phyloP scores from a whole-genome alignment of 1,140 invertebrate genomes.

The Habropoda laboriosa region DNA sequence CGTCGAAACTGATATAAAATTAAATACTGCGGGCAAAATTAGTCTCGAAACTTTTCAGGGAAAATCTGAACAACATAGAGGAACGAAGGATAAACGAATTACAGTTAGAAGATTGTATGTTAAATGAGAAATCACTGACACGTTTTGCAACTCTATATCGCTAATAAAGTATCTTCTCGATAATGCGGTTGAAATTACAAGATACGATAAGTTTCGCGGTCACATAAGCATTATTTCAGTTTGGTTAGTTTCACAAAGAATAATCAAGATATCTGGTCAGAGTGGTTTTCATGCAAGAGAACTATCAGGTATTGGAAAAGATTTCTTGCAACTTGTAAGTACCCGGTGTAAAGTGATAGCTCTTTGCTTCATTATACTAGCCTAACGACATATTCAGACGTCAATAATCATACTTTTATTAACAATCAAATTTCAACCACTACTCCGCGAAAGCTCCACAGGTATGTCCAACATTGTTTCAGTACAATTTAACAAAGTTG shows the following conservation, averaged over 20 bases:
- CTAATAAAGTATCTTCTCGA: not conserved
- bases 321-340: not conserved
- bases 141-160: not conserved
- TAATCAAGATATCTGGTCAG: not conserved
- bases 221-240: not conserved
- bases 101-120: not conserved
- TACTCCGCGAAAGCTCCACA: too few species aligned
- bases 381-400: not conserved
- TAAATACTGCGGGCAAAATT: too few species aligned
- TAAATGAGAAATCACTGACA: not conserved
- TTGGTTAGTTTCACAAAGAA: not conserved
- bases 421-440: too few species aligned
- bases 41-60: too few species aligned
- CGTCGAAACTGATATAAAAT: not conserved
- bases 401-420: not conserved
- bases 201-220: not conserved
- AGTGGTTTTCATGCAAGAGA: not conserved
- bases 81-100: too few species aligned
- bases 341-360: not conserved
- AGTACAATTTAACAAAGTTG: too few species aligned
- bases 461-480: too few species aligned
- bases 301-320: not conserved
- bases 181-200: not conserved
- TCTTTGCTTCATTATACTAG: not conserved
- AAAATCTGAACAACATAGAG: too few species aligned